A percentile compares a stretch with the other conserved stretches of the same genome.
These are phyloP conservation scores for Meleagris gallopavo DNA, from an alignment of 2,113 vertebrate species.

Conservation along the genomic window DNA sequence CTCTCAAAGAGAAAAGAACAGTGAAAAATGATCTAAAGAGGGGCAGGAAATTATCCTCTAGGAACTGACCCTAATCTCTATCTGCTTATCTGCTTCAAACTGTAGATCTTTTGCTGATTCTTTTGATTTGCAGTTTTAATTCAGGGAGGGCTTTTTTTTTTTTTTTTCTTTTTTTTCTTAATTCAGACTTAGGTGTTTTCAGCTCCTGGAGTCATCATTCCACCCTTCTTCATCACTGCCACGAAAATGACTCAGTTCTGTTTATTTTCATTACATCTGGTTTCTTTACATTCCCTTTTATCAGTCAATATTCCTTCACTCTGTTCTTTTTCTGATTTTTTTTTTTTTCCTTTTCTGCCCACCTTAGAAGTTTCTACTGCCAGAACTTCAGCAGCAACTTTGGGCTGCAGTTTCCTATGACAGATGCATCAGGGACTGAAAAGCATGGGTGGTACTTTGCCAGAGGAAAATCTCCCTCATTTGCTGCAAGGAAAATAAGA, in stretches of 20 bases:
- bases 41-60: constrained; percentile 30
- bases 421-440: neutral
- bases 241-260: neutral
- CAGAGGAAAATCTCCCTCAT: neutral
- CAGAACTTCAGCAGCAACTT: neutral
- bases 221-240: neutral
- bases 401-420: neutral
- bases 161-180: neutral
- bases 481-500: neutral
- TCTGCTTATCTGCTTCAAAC: constrained; percentile 29
- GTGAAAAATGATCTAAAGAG: constrained; percentile 40
- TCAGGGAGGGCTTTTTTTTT: neutral
- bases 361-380: neutral
- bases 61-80: constrained; percentile 22
- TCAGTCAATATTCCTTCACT: neutral
- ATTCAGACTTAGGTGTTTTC: constrained; percentile 20
- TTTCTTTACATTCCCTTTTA: neutral
- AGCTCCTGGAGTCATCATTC: neutral
- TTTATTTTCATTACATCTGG: neutral
- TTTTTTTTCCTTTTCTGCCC: neutral
- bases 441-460: neutral
- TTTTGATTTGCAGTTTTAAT: constrained; percentile 48
- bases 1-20: constrained; percentile 31
- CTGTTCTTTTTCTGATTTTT: neutral
- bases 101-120: constrained; percentile 42